Evolutionary conservation across 2,113 vertebrate genomes (phyloP), one percentile per base, ranked within the genome.

Genomic region (Macquaria ambigua): DNA sequence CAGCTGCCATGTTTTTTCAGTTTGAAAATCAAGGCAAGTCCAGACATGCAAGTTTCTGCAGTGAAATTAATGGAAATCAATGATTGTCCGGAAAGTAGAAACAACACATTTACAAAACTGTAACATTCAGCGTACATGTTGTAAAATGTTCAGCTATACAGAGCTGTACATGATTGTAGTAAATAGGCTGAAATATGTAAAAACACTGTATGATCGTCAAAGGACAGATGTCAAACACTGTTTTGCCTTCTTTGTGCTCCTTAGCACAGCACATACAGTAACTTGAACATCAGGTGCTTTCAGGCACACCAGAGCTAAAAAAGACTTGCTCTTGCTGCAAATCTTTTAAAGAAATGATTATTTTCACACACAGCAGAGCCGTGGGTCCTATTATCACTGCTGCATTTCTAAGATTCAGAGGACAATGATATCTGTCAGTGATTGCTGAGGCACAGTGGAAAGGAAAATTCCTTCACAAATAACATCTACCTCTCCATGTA

Each of bases 401-500:
- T 53, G 34, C 43, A 41, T 34, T 12, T 58, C 58, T 55, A 8
- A 15, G 2, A 37, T n/a, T 71, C 56, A 70, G 18, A 56, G 18
- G 43, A 74, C 53, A 43, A n/a, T 23, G 20, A 25, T 46, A 53
- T 75, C n/a, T 16, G 23, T 59, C 62, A 62, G 66, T 53, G 43
- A 31, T 14, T 16, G 20, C 55, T 63, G 81, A 76, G 73, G 72
- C 73, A 68, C 80, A 75, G 63, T 46, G 71, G 70, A 80, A 70
- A 63, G 20, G 6, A 43, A 46, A 62, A 9, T 20, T 70, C 43
- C 37, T 20, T 66, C 25, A 48, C n/a, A n/a, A 31, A 46, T 8
- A 34, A 66, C 20, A 16, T 56, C 21, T n/a, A 43, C 28, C 16
- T 68, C 41, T 34, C 34, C 12, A 43, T 23, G 8, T n/a, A 21